Percentiles rank a stretch among this genome's conserved stretches.
Evolutionary conservation across 2,888 invertebrate genomes (phyloP).

Genomic region (Ophioninae sp.): DNA sequence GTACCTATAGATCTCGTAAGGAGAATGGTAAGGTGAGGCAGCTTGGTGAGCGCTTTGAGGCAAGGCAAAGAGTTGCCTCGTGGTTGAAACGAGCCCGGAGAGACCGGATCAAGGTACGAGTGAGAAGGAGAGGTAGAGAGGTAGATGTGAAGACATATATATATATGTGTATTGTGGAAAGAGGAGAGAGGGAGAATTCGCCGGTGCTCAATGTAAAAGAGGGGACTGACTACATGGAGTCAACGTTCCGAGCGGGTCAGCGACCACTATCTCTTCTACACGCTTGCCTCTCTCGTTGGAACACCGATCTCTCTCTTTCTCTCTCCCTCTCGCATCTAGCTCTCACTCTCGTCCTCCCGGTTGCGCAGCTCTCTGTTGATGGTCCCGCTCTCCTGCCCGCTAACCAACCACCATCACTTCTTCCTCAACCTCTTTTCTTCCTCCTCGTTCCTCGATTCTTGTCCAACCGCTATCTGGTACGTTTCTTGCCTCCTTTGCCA

Average conservation of each 20-base stretch:
- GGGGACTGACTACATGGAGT: slow-evolving; percentile 80
- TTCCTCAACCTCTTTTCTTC: slow-evolving; percentile 47
- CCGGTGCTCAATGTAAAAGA: slow-evolving; percentile 67
- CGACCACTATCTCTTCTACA: slow-evolving; percentile 77
- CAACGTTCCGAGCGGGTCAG: slow-evolving; percentile 81
- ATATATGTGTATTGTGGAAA: slow-evolving; percentile 1
- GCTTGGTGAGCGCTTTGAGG: slow-evolving; percentile 47
- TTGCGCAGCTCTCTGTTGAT: slow-evolving; percentile 47
- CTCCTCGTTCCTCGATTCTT: slow-evolving; percentile 46
- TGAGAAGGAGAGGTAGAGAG: slow-evolving; percentile 37
- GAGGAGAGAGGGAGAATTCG: slow-evolving; percentile 44
- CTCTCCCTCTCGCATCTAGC: not conserved
- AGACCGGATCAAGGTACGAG: slow-evolving; percentile 55
- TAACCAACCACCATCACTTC: slow-evolving; percentile 40
- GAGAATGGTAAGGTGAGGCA: slow-evolving; percentile 59
- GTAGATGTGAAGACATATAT: slow-evolving; percentile 21
- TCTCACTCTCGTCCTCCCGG: slow-evolving; percentile 13
- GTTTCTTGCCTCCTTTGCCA: slow-evolving; percentile 52
- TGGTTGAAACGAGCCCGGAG: slow-evolving; percentile 46
- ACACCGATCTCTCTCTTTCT: slow-evolving; percentile 58
- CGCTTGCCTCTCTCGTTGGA: slow-evolving; percentile 68
- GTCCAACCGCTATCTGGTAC: slow-evolving; percentile 48
- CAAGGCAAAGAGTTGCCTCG: slow-evolving; percentile 55
- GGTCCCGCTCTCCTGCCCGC: slow-evolving; percentile 51
- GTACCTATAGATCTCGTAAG: slow-evolving; percentile 35